A percentile compares a stretch with the other conserved stretches of the same genome.
phyloP scores from a whole-genome alignment of 35 echinoderm and acorn worm genomes.

The Ptychodera flava region DNA sequence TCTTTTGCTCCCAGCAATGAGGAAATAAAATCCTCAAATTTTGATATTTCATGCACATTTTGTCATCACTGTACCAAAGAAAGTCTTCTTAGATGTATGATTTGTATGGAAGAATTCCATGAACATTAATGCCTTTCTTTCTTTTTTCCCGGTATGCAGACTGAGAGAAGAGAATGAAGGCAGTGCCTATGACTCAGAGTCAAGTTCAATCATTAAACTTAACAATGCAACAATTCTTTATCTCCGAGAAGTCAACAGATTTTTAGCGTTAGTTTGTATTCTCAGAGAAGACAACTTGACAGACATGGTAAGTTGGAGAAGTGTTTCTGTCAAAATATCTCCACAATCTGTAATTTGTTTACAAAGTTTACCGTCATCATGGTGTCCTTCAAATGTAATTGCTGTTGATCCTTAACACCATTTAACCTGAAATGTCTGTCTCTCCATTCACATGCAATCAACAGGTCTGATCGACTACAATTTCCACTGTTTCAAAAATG shows the following conservation, averaged over 20 bases:
- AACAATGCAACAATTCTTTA: slow-evolving; percentile 91
- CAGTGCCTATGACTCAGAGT: slow-evolving; percentile 78
- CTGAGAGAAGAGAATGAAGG: slow-evolving; percentile 78
- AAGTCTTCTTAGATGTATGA: neutral
- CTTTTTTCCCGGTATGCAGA: slow-evolving; percentile 28
- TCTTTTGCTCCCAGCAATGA: too few relatives aligned
- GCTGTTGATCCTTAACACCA: too few relatives aligned
- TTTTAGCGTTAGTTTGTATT: slow-evolving; percentile 87
- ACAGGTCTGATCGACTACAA: slow-evolving; percentile 98
- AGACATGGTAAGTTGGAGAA: slow-evolving; percentile 68
- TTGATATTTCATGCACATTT: too few relatives aligned
- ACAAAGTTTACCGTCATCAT: neutral
- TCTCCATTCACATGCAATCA: neutral
- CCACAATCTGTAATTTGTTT: neutral
- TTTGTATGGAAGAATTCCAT: neutral
- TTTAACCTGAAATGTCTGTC: too few relatives aligned
- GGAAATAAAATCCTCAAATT: too few relatives aligned
- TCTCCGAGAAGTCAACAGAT: slow-evolving; percentile 93
- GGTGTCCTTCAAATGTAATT: too few relatives aligned
- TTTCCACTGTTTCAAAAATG: slow-evolving; percentile 98
- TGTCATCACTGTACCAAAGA: neutral
- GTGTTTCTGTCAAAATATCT: neutral
- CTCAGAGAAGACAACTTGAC: slow-evolving; percentile 97
- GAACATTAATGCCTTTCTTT: neutral
- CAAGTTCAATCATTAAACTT: slow-evolving; percentile 86